Evolutionary conservation across 2,113 vertebrate genomes (phyloP).

Genomic region (Paratilapia polleni): DNA sequence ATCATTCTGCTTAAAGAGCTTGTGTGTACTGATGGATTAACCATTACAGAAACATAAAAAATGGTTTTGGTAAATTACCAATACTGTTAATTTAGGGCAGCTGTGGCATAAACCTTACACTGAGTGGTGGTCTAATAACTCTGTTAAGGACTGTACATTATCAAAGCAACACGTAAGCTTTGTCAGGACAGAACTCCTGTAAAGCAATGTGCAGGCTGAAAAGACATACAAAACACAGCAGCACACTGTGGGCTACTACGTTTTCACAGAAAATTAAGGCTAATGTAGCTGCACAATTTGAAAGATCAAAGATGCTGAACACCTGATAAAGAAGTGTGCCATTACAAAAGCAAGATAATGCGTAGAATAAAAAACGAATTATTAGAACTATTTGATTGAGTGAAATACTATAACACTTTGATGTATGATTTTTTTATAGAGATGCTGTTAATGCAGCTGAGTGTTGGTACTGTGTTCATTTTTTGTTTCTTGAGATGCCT

Average conservation of each 20-base stretch:
- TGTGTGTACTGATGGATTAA: too few species aligned
- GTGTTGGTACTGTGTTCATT: background rate
- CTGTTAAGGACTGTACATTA: too few species aligned
- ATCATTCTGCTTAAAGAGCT: too few species aligned
- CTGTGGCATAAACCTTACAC: too few species aligned
- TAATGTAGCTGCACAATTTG: background rate
- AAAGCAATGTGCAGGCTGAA: background rate
- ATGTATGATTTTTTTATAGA: background rate
- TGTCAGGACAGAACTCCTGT: background rate
- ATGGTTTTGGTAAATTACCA: too few species aligned
- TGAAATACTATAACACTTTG: background rate
- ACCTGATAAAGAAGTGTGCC: background rate
- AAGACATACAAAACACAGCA: background rate
- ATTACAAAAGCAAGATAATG: background rate
- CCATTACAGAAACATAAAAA: too few species aligned
- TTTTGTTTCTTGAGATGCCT: background rate
- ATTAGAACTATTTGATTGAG: background rate
- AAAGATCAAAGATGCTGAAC: background rate
- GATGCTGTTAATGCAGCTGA: background rate
- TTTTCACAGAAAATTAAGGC: rapidly evolving
- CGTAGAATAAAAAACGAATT: too few species aligned
- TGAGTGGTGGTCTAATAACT: too few species aligned
- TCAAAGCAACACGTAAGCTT: background rate
- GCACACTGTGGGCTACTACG: background rate
- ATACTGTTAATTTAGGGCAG: too few species aligned